Percentiles rank a stretch among this genome's conserved stretches.
These are phyloP conservation scores for Euspilapteryx auroguttella DNA, from an alignment of 2,888 invertebrate genomes.

Conservation along the genomic window DNA sequence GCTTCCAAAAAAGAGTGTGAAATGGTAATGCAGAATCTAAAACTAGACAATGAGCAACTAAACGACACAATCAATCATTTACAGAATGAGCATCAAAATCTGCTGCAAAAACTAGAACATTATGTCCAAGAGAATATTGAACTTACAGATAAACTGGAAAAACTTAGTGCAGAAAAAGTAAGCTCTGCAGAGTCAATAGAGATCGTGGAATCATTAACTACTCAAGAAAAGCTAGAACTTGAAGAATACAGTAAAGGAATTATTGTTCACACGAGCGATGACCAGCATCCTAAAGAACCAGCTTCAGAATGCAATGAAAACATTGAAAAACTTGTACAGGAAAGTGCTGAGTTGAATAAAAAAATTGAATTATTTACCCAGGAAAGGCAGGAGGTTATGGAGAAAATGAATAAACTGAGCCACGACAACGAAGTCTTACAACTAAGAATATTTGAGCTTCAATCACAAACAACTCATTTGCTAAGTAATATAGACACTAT, in stretches of 20 bases:
- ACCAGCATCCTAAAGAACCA: constrained; percentile 12
- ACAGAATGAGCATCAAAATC: constrained; percentile 61
- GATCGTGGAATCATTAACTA: constrained; percentile 71
- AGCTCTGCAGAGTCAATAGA: constrained; percentile 78
- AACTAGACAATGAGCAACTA: constrained; percentile 56
- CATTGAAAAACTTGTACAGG: constrained; percentile 61
- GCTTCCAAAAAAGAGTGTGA: constrained; percentile 48
- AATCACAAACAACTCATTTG: constrained; percentile 47
- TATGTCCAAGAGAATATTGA: constrained; percentile 76
- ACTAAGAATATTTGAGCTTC: constrained; percentile 48
- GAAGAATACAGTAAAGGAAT: constrained; percentile 67
- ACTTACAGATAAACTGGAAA: constrained; percentile 70
- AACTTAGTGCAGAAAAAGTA: constrained; percentile 70
- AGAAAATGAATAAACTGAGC: constrained; percentile 66
- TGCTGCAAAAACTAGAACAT: constrained; percentile 64
- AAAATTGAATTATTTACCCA: constrained; percentile 70
- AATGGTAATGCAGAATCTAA: constrained; percentile 46
- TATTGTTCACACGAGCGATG: constrained; percentile 18
- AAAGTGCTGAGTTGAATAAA: constrained; percentile 66
- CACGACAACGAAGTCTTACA: constrained; percentile 62
- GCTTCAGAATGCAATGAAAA: constrained; percentile 46
- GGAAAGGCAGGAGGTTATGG: constrained; percentile 70
- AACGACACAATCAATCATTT: constrained; percentile 57
- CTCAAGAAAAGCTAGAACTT: constrained; percentile 70
- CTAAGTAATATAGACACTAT: constrained; percentile 39